Evolutionary conservation across 2,797 vertebrate species (phyloP), one percentile per base, ranked within the genome.

Genomic region (Aselliscus stoliczkanus): DNA sequence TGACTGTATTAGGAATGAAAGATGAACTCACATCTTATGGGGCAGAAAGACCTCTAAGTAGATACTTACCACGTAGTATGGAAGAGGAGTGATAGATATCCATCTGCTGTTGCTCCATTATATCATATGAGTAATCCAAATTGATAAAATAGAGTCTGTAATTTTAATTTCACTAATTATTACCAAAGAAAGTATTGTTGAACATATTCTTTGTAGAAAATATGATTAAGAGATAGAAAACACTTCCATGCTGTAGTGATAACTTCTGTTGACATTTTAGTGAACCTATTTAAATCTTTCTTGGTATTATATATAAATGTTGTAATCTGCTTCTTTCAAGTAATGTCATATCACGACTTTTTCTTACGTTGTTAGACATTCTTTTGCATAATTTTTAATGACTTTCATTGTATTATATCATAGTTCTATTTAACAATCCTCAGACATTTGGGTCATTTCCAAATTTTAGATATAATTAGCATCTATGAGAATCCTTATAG

Each of bases 381-480:
- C 34, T 87, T 80, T 60, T 81, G 39, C 31, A 73, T 92, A 60
- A 81, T 90, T 79, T 96, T 90, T 90, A 86, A 54, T 96, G 44
- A 31, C 52, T 94, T 96, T 73, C n/a, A 75, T 88, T 94, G 34
- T 96, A 42, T 84, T 72, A n/a, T 44, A 44, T 10, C 69, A 23
- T 82, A 72, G 62, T 93, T 94, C 47, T 88, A 90, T 84, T 81
- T 92, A 88, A 85, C 56, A 86, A 75, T 94, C 37, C 34, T 92
- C 44, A 83, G 64, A 65, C 52, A 79, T 92, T 86, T 92, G 83
- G 67, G 54, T 90, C 21, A 67, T 87, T 96, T 96, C 67, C 29
- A 94, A 62, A 58, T 77, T 93, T 94, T 95, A 86, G 56, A 76
- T 88, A 47, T 75, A 89, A 75, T 73, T 90, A 47, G n/a, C 34